Evolutionary conservation across 2,797 vertebrate genomes (phyloP).

Genomic region (Cyprinella venusta): DNA sequence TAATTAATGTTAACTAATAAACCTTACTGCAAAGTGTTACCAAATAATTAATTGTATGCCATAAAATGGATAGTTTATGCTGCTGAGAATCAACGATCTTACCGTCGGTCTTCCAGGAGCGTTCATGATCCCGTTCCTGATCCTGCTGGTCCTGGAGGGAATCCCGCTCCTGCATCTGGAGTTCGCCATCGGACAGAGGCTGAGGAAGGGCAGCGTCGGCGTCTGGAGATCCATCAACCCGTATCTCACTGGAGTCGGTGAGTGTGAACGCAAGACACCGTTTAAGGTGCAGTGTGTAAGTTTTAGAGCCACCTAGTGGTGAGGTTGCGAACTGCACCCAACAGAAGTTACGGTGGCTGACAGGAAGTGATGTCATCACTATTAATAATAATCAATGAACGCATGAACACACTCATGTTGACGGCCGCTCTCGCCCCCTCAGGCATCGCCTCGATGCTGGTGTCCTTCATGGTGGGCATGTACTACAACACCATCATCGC

Average conservation of each 20-base stretch:
- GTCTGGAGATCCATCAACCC: slow-evolving; percentile 90
- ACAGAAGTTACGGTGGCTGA: no score
- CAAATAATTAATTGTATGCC: background rate
- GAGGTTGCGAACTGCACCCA: no score
- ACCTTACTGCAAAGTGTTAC: no score
- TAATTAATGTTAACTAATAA: no score
- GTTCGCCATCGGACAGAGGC: slow-evolving; percentile 93
- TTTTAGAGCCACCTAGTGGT: no score
- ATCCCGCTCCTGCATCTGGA: slow-evolving; percentile 90
- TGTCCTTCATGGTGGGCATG: slow-evolving; percentile 83
- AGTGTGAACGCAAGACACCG: background rate
- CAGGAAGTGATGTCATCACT: no score
- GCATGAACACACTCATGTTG: rapidly evolving
- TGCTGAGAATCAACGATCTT: background rate
- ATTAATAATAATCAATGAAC: no score
- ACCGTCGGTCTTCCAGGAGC: slow-evolving; percentile 79
- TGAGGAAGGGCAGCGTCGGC: slow-evolving; percentile 87
- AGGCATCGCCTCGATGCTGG: slow-evolving; percentile 84
- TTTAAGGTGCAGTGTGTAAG: no score
- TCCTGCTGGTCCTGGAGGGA: slow-evolving; percentile 92
- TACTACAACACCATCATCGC: slow-evolving; percentile 90
- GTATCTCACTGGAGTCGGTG: slow-evolving; percentile 87
- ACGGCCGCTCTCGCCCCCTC: background rate
- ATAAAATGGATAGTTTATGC: background rate
- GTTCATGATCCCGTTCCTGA: slow-evolving; percentile 96